Base-by-base conservation (phyloP, 2,888 invertebrate species). In the Epinotia nisella region DNA sequence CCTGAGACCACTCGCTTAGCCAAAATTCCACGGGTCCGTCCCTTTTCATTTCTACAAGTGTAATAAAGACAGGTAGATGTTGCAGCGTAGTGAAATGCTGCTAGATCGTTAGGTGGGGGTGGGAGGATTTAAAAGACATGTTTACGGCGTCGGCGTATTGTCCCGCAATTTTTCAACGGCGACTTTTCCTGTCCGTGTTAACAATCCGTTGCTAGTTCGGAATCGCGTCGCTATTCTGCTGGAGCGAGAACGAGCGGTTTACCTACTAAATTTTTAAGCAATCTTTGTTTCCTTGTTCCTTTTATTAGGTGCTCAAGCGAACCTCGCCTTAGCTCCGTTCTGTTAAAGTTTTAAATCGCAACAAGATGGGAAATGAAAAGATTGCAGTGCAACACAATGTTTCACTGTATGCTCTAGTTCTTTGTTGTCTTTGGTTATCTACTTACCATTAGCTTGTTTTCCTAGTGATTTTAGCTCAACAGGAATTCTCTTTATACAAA, bases 161-260 rank as follows among this genome's bases (percentile, higher is more conserved):
- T 73, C 76, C 76, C 71, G 74, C 77, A 75, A 78, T 78, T 78
- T 78, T 77, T 78, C 77, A 78, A 75, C 55, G 73, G 65, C 74
- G 75, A 77, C 76, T 78, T 76, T 77, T 72, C 76, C 75, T 75
- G 76, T 78, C 76, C 51, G 74, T 75, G 76, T 77, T 78, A 78
- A 78, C 75, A 76, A 75, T 65, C 55, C 75, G 59, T 49, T 65
- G 70, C 49, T 61, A 17, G 68, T 45, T 21, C 53, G 45, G 35
- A 66, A 71, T 71, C 71, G 66, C 45, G 53, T n/a, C 41, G 64
- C 49, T 64, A 58, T 66, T 60, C 66, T 71, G 41, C 39, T 49
- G 24, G 35, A 69, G 60, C 39, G 15, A 35, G 19, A 60, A 53
- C 62, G 61, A 17, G 15, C 39, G 11, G 59, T 45, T 71, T 45